Base-by-base conservation (phyloP, 1,140 invertebrate species). In the Macrotrachela quadricornifera region DNA sequence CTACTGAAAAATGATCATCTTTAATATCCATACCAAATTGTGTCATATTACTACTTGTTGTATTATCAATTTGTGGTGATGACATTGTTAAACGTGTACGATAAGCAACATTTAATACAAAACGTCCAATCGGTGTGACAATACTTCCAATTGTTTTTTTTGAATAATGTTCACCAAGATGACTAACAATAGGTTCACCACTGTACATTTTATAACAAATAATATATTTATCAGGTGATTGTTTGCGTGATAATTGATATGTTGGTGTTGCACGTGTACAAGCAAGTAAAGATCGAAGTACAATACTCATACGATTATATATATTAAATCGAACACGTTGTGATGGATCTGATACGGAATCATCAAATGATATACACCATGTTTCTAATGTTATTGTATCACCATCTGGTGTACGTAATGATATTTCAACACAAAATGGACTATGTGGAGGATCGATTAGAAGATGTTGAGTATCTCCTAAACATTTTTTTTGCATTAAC, bases 181-280 rank as follows among this genome's bases (percentile, higher is more conserved):
- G 58, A 46, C 61, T 78, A 46, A 79, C 65, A 60, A 83, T 78
- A 1, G 85, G 83, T 59, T 85, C 78, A 37, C 80, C 83, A 61
- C 79, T 77, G 64, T 86, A 90, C 56, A 90, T 80, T 62, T 82
- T 77, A 69, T 91, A 91, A 65, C 81, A 85, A 62, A 92, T 84
- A 37, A 82, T 77, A 70, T 83, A 90, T 1, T 81, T 82, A 62
- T 86, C 83, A 3, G 79, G 74, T 38, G 80, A 77, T 71, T 90
- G 84, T 48, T 79, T 75, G 38, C 84, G 72, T 13, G 85, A 85
- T 14, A 92, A 67, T 70, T 85, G 85, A 65, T 91, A 94, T 16
- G 85, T 86, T 12, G 86, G 86, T 21, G 82, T 84, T 37, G 83
- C 79, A 67, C 87, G 76, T 8, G 85, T 85, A 1, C 88, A 77